Base-by-base conservation (phyloP, 1,140 invertebrate genomes). In the Leptopilina clavipes region DNA sequence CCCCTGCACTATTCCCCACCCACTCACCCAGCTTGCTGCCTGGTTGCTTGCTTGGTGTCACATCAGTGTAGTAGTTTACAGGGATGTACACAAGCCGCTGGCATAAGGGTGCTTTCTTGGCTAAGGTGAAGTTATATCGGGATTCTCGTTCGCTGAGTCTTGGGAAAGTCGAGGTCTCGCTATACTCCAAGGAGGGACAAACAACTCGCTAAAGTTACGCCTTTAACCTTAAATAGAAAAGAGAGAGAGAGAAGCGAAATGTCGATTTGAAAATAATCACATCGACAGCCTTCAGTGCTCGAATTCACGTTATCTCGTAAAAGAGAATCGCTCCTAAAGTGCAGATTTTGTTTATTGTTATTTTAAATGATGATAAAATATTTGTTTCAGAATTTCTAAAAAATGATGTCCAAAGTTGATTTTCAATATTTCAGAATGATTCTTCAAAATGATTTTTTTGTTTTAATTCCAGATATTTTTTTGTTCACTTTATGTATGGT, bases 61-160 rank as follows among this genome's bases (percentile, higher is more conserved):
- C 86, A 85, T 88, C 84, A 84, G 83, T 88, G 85, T 86, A 85
- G 85, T 86, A 87, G 85, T 86, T 88, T 88, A 88, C 86, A 87
- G 79, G 70, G 79, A 76, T 82, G 78, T 82, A 83, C 81, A 80
- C 79, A 79, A 79, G 72, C 74, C 77, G 78, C 75, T 78, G 70
- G 73, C 80, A 75, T 79, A 81, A 79, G 77, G 75, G 71, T 74
- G 75, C 77, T 79, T 80, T 81, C 82, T 79, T 81, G 40, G 74
- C 76, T 70, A 70, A 40, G 71, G 37, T 71, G 56, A 73, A 70
- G 59, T 72, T 71, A 40, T 65, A 31, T 48, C 19, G 71, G 1
- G 37, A 37, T 22, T 3, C 54, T 52, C 71, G 19, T 72, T 76
- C 56, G 25, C 71, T 71, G 70, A 18, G 59, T 74, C 73, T 72